Conservation (phyloP, 2,113 vertebrate species). For the Tychaedon coryphoeus region DNA sequence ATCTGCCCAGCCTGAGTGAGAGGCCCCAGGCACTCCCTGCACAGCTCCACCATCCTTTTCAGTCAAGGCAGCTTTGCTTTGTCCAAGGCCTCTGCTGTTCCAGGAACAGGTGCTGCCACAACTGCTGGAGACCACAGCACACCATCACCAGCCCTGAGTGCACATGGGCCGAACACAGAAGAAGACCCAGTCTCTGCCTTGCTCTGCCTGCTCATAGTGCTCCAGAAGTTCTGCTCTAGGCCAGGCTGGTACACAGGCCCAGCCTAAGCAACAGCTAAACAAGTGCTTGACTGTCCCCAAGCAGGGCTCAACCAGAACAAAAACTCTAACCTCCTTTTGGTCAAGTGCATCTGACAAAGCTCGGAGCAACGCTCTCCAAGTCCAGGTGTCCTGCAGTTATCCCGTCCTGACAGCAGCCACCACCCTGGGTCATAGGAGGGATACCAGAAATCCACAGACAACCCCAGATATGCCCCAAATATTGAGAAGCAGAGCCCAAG, state of each 20-base stretch:
- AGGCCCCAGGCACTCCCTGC: not conserved
- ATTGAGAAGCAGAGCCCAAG: not conserved
- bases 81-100: not conserved
- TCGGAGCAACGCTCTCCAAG: not conserved
- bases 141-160: not conserved
- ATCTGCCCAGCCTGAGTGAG: not conserved
- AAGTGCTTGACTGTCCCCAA: not conserved
- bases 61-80: not conserved
- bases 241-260: not conserved
- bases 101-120: rapidly evolving
- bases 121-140: not conserved
- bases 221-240: not conserved
- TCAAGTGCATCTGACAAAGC: not conserved
- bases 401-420: not conserved
- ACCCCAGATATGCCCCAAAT: not conserved
- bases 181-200: rapidly evolving
- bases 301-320: not conserved
- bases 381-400: not conserved
- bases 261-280: not conserved
- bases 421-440: not conserved
- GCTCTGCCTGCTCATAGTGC: not conserved
- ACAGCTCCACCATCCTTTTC: not conserved
- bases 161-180: rapidly evolving
- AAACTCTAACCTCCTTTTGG: not conserved
- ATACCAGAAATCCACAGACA: not conserved